Base-by-base conservation (phyloP, 2,113 vertebrate genomes). In the Heterotilapia buettikoferi region DNA sequence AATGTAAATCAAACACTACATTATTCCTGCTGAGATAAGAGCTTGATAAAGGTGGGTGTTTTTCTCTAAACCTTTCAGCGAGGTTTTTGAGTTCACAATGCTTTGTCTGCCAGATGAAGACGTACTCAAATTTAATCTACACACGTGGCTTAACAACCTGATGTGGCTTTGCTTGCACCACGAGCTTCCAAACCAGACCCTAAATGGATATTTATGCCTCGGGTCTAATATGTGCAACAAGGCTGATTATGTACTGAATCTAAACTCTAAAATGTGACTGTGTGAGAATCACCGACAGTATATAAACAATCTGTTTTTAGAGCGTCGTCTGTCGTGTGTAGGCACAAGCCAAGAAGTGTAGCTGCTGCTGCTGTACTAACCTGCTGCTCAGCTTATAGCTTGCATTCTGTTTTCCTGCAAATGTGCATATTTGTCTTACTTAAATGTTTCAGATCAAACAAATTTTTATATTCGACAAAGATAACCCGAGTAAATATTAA, bases 301-400 rank as follows among this genome's bases (percentile, higher is more conserved):
- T 47, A 47, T 76, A 76, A 76, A 29, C 24, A 47, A 0, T 47
- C 71, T 19, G 40, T 29, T 11, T 76, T 76, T 76, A 47, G 68
- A 47, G 43, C 3, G 0, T 18, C 40, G 13, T 45, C 68, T 47
- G 68, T 47, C 40, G 4, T 47, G 40, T 73, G 68, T 71, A 26
- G 7, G 38, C 14, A 6, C 68, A 73, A 45, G 21, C 8, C 68
- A 73, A 76, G 68, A 3, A 76, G 40, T 76, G 40, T 45, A 45
- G 40, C 0, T 1, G 0, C 40, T 45, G 68, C 24, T 76, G 24
- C 21, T 47, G 0, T 47, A 7, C 2, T 11, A 47, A 47, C 40
- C 5, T 76, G 40, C 40, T 76, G 24, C 68, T 76, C 43, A 76
- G 16, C 9, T 29, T 47, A 47, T 5, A 47, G 11, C 66, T 71